A percentile compares a stretch with the other conserved stretches of the same genome.
Evolutionary conservation across 2,888 invertebrate species (phyloP).

Genomic region (Harpalus rubripes): DNA sequence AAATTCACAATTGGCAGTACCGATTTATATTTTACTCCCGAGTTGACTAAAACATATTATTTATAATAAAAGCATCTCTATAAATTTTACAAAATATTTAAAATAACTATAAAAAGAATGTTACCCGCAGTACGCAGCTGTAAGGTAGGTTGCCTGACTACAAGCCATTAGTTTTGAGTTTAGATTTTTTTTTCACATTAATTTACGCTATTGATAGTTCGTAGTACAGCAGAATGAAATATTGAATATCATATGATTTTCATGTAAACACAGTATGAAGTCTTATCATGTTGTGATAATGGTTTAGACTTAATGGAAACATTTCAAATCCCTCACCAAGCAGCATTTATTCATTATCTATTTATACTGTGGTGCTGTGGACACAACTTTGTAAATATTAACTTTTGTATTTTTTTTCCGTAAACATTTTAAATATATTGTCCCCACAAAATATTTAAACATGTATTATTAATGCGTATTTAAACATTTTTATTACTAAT

Average conservation of each 20-base stretch:
- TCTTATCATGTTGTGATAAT: conserved; percentile 37
- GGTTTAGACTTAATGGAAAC: background rate
- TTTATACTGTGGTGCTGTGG: background rate
- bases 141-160: conserved; percentile 29
- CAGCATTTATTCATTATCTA: conserved; percentile 25
- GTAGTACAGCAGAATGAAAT: background rate
- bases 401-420: background rate
- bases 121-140: background rate
- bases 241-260: background rate
- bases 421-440: background rate
- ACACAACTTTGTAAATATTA: conserved; percentile 7
- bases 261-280: conserved; percentile 8
- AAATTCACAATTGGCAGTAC: conserved; percentile 30
- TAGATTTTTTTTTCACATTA: background rate
- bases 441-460: background rate
- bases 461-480: background rate
- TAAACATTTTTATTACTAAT: background rate
- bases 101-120: conserved; percentile 3
- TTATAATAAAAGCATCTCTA: conserved; percentile 7
- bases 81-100: background rate
- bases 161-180: background rate
- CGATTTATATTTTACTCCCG: conserved; percentile 4
- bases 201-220: background rate
- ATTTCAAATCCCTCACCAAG: conserved; percentile 15
- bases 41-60: background rate